phyloP scores from a whole-genome alignment of 2,888 invertebrate species.

The Meta bourneti region DNA sequence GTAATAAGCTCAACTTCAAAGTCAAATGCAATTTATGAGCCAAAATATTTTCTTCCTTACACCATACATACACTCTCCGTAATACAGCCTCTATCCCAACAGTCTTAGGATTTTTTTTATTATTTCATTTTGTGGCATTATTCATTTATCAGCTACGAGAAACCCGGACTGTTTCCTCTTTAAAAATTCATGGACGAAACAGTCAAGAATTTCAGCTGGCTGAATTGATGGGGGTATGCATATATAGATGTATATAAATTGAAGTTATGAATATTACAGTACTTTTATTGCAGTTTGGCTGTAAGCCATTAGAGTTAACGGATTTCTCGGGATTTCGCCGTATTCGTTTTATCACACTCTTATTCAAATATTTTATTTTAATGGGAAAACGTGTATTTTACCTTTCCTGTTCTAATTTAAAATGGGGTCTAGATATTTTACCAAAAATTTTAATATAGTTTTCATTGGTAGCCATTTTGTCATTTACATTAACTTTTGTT shows the following conservation, averaged over 20 bases:
- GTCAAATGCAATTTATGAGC: background rate
- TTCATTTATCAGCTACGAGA: background rate
- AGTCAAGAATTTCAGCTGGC: background rate
- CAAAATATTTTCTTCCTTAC: background rate
- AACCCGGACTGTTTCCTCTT: background rate
- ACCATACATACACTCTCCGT: background rate
- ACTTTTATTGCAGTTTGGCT: constrained; percentile 31
- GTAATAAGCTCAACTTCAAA: background rate
- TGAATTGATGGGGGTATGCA: constrained; percentile 9
- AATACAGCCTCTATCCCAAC: background rate
- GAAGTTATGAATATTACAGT: constrained; percentile 27
- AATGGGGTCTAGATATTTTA: background rate
- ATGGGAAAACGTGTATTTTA: background rate
- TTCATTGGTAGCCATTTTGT: too few species aligned
- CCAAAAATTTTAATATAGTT: too few species aligned
- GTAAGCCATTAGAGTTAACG: background rate
- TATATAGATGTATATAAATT: constrained; percentile 32
- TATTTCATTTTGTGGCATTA: constrained; percentile 10
- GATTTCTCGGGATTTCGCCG: background rate
- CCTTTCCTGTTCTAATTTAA: background rate
- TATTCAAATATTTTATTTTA: background rate
- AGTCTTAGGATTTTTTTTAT: background rate
- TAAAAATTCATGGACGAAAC: constrained; percentile 20
- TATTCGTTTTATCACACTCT: background rate
- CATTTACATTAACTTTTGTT: too few species aligned